These are phyloP conservation scores for Gopherus flavomarginatus DNA, from an alignment of 2,113 vertebrate species.

Conservation along the genomic window DNA sequence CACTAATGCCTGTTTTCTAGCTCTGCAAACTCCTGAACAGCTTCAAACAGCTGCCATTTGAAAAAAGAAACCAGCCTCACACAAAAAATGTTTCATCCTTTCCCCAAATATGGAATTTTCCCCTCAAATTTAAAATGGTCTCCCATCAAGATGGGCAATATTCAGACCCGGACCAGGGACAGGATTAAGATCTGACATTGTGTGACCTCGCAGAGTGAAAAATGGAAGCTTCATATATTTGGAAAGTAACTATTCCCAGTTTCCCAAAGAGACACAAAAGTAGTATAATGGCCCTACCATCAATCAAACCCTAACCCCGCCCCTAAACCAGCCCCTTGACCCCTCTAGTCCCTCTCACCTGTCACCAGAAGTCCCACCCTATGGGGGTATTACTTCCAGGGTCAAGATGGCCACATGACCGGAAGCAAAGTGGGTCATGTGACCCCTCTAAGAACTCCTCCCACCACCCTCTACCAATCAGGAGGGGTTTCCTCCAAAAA, in stretches of 20 bases:
- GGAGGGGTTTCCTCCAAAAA: too few relatives aligned
- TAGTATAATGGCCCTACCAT: too few relatives aligned
- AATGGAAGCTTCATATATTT: background rate
- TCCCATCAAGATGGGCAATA: background rate
- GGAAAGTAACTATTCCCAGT: background rate
- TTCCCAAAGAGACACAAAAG: background rate
- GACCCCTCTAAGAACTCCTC: too few relatives aligned
- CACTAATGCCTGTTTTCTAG: fast-evolving
- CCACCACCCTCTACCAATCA: too few relatives aligned
- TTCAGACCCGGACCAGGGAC: fast-evolving
- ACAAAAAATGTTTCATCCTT: background rate
- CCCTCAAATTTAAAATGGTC: slow-evolving; percentile 21
- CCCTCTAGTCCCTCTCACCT: too few relatives aligned
- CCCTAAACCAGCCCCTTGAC: too few relatives aligned
- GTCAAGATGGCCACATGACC: too few relatives aligned
- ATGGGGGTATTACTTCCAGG: too few relatives aligned
- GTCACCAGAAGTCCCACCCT: too few relatives aligned
- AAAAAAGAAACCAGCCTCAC: background rate
- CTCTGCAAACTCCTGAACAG: background rate
- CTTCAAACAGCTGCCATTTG: background rate
- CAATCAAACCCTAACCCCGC: too few relatives aligned
- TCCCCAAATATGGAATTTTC: background rate
- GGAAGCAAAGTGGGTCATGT: too few relatives aligned
- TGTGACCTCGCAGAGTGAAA: background rate
- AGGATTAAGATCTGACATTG: fast-evolving